Percentiles rank a stretch among this genome's conserved stretches.
Conservation (phyloP, 2,888 invertebrate species). For the Nudaria mundana region DNA sequence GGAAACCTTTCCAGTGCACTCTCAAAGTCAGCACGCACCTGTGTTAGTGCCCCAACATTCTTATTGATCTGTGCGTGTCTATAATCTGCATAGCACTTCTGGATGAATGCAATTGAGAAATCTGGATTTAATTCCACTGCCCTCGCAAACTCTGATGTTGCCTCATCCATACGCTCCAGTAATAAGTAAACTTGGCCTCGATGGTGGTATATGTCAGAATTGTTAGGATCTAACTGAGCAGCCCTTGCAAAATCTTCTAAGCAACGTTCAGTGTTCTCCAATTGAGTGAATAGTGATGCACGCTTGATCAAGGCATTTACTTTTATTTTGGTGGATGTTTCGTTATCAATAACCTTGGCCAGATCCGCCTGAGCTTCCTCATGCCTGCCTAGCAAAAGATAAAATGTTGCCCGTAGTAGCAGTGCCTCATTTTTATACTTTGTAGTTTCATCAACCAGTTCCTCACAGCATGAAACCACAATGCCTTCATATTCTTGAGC, state of each 20-base stretch:
- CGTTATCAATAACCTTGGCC: slow-evolving; percentile 84
- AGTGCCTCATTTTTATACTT: slow-evolving; percentile 85
- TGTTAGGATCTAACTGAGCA: slow-evolving; percentile 87
- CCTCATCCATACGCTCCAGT: slow-evolving; percentile 90
- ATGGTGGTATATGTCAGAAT: slow-evolving; percentile 95
- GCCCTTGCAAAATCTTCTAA: slow-evolving; percentile 91
- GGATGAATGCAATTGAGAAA: slow-evolving; percentile 92
- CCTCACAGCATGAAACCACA: slow-evolving; percentile 89
- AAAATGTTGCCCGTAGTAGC: slow-evolving; percentile 92
- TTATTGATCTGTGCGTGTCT: slow-evolving; percentile 83
- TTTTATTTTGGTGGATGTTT: slow-evolving; percentile 83
- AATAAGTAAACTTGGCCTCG: slow-evolving; percentile 93
- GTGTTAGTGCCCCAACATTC: slow-evolving; percentile 82
- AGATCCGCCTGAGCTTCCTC: slow-evolving; percentile 87
- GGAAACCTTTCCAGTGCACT: slow-evolving; percentile 90
- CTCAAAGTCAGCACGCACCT: slow-evolving; percentile 87
- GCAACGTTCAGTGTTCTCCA: slow-evolving; percentile 87
- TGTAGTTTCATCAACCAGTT: slow-evolving; percentile 83
- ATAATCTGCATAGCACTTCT: slow-evolving; percentile 95
- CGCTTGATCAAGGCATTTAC: slow-evolving; percentile 94
- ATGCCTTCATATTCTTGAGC: slow-evolving; percentile 88
- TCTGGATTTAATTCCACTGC: slow-evolving; percentile 91
- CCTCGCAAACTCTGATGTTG: slow-evolving; percentile 90
- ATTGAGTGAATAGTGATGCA: slow-evolving; percentile 91
- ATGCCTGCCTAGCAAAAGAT: slow-evolving; percentile 88